phyloP scores from a whole-genome alignment of 2,888 invertebrate genomes.

The Microplitis deprimator region DNA sequence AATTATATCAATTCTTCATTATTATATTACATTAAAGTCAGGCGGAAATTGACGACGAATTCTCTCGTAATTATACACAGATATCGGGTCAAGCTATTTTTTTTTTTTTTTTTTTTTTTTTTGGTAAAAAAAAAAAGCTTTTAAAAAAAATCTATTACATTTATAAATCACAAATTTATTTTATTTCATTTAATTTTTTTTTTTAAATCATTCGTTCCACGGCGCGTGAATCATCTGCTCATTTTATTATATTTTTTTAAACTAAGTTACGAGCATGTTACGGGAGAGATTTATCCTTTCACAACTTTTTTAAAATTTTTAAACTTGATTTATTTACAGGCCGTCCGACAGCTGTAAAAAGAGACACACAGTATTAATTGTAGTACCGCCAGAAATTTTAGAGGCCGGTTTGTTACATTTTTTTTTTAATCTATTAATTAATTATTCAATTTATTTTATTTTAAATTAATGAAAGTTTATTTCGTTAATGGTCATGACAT shows the following conservation, averaged over 20 bases:
- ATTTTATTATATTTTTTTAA: constrained; percentile 8
- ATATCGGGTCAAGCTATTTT: constrained; percentile 19
- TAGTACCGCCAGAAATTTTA: background rate
- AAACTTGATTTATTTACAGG: constrained; percentile 12
- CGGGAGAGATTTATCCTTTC: constrained; percentile 20
- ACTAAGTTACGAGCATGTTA: constrained; percentile 22
- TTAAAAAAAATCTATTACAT: constrained; percentile 24
- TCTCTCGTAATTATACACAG: constrained; percentile 56
- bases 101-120: background rate
- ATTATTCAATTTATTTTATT: constrained; percentile 26
- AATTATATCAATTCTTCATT: constrained; percentile 52
- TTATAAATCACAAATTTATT: constrained; percentile 38
- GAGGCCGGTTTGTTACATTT: constrained; percentile 23
- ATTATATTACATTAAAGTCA: constrained; percentile 58
- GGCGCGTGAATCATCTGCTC: constrained; percentile 27
- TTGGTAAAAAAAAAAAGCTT: constrained; percentile 17
- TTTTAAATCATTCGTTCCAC: constrained; percentile 14
- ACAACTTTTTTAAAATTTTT: constrained; percentile 23
- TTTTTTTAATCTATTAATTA: constrained; percentile 17
- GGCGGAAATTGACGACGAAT: constrained; percentile 64
- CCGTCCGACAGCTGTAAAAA: constrained; percentile 14
- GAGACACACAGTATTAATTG: constrained; percentile 15
- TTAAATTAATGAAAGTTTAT: background rate
- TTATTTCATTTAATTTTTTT: background rate
- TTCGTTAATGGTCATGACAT: background rate